Evolutionary conservation across 2,797 vertebrate species (phyloP).

Genomic region (Cottoperca gobio): DNA sequence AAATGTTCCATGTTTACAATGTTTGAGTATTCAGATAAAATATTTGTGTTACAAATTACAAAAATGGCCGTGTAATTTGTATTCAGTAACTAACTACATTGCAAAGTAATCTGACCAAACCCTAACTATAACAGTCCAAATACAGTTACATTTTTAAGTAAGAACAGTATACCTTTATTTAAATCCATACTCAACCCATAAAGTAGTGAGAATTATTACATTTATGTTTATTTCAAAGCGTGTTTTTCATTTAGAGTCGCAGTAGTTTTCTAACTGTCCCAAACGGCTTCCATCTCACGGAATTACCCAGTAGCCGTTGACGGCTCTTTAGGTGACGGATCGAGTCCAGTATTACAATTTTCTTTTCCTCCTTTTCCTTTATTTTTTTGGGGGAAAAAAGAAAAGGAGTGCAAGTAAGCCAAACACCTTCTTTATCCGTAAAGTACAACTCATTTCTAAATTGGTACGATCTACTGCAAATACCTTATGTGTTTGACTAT

Average conservation of each 20-base stretch:
- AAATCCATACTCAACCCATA: neutral
- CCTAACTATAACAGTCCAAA: neutral
- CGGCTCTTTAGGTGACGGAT: constrained; percentile 87
- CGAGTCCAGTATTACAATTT: constrained; percentile 76
- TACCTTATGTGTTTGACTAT: constrained; percentile 50
- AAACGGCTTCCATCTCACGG: constrained; percentile 73
- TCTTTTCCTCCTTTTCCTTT: constrained; percentile 82
- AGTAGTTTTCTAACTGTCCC: constrained; percentile 33
- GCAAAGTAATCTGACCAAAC: no score
- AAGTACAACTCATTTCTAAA: neutral
- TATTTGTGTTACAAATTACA: no score
- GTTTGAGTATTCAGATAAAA: no score
- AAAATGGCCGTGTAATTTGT: no score
- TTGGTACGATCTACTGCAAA: constrained; percentile 4
- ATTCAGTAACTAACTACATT: no score
- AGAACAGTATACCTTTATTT: neutral
- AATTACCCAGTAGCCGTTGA: constrained; percentile 85
- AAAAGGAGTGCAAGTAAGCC: constrained; percentile 85
- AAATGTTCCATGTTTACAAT: no score
- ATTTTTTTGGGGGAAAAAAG: constrained; percentile 76
- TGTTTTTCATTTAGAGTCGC: constrained; percentile 7
- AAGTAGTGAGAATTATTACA: rapidly evolving
- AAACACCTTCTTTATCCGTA: constrained; percentile 37
- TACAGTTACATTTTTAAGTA: neutral
- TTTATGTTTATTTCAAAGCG: neutral